These are phyloP conservation scores for Hesperophylax magnus DNA, from an alignment of 1,140 invertebrate genomes.

Conservation along the genomic window DNA sequence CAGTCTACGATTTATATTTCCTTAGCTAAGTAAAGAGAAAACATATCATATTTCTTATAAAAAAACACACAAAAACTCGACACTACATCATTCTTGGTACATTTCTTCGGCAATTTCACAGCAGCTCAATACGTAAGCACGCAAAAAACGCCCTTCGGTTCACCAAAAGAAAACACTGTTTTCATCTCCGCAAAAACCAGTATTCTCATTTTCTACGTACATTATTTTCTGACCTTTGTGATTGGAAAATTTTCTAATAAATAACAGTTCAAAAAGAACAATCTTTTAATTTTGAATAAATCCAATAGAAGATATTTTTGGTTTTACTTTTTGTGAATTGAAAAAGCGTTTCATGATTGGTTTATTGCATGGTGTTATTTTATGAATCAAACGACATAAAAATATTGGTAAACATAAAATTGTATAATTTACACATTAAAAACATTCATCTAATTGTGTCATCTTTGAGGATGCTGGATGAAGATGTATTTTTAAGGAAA, in stretches of 20 bases:
- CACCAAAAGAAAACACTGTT: conserved; percentile 5
- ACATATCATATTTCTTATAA: not conserved
- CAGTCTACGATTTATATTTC: not conserved
- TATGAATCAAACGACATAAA: no score
- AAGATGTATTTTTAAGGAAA: no score
- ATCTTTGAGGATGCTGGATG: no score
- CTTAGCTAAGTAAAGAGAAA: not conserved
- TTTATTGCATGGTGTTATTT: no score
- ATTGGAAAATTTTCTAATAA: not conserved
- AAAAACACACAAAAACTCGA: not conserved
- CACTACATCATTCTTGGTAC: conserved; percentile 31
- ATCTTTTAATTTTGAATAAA: not conserved
- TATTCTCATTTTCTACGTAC: not conserved
- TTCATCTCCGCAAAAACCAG: not conserved
- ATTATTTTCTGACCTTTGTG: not conserved
- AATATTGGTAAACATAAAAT: no score
- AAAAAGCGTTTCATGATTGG: no score
- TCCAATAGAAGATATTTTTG: not conserved
- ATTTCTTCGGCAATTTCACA: conserved; percentile 13
- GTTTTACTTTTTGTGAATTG: not conserved
- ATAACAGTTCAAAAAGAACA: not conserved
- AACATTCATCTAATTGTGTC: no score
- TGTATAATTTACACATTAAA: no score
- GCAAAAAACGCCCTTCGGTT: conserved; percentile 16
- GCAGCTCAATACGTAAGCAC: not conserved